These are phyloP conservation scores for Cotesia vestalis DNA, from an alignment of 1,140 invertebrate species.

Conservation along the genomic window DNA sequence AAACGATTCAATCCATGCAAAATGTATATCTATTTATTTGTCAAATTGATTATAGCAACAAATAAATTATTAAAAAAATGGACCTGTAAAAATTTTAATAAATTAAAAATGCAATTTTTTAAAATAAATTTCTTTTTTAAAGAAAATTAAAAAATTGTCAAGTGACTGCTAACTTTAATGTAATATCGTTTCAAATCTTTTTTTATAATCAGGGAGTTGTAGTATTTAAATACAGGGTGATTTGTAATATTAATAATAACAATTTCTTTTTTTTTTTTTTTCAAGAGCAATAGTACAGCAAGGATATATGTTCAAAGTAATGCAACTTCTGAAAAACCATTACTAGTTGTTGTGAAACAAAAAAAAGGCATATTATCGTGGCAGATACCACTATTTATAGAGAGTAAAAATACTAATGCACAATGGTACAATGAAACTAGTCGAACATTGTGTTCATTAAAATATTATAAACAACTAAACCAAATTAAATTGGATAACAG, in stretches of 20 bases:
- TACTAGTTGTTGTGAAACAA: constrained; percentile 69
- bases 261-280: constrained; percentile 10
- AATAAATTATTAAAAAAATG: no score
- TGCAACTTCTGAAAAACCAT: constrained; percentile 59
- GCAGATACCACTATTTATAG: constrained; percentile 68
- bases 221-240: neutral
- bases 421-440: constrained; percentile 61
- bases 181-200: no score
- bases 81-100: no score
- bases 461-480: constrained; percentile 46
- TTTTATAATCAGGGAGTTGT: no score
- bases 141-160: no score
- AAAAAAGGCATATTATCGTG: constrained; percentile 69
- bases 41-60: no score
- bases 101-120: no score
- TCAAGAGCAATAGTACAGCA: constrained; percentile 51
- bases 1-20: no score
- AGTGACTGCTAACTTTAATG: no score
- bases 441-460: constrained; percentile 67
- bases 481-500: constrained; percentile 44
- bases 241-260: constrained; percentile 15
- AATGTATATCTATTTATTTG: no score
- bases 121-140: no score
- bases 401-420: constrained; percentile 44
- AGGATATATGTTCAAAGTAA: constrained; percentile 62